These are phyloP conservation scores for Cheilosia scutellata DNA, from an alignment of 2,888 invertebrate species.

Conservation along the genomic window DNA sequence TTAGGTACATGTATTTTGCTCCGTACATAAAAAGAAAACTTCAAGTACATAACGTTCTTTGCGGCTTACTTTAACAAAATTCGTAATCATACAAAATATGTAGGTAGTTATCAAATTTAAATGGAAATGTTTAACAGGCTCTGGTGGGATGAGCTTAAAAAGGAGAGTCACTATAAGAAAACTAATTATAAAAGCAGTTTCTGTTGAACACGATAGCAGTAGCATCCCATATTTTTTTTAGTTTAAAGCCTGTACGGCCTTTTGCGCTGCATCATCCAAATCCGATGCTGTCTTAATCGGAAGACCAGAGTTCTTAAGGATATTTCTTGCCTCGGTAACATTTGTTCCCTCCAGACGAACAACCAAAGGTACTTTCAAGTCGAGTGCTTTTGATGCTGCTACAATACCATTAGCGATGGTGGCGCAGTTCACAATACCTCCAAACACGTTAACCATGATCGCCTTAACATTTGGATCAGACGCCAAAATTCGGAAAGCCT, in stretches of 20 bases:
- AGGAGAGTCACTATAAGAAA: not conserved
- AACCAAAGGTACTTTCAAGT: constrained; percentile 94
- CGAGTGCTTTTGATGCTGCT: constrained; percentile 91
- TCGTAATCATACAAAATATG: constrained; percentile 10
- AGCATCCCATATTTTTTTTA: constrained; percentile 45
- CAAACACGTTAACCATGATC: constrained; percentile 99
- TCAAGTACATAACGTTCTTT: constrained; percentile 9
- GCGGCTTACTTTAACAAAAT: constrained; percentile 9
- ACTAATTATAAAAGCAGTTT: constrained; percentile 24
- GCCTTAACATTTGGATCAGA: constrained; percentile 95
- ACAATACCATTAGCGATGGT: constrained; percentile 98
- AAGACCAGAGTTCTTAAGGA: constrained; percentile 93
- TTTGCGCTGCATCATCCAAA: constrained; percentile 96
- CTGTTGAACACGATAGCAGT: constrained; percentile 1
- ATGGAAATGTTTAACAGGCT: constrained; percentile 38
- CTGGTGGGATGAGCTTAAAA: not conserved
- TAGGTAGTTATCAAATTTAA: not conserved
- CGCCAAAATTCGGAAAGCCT: constrained; percentile 96
- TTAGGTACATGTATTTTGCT: not conserved
- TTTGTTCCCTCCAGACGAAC: constrained; percentile 98
- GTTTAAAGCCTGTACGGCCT: constrained; percentile 88
- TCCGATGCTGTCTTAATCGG: constrained; percentile 92
- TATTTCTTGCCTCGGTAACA: constrained; percentile 91
- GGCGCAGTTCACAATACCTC: constrained; percentile 98
- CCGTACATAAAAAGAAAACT: constrained; percentile 2